Base-by-base conservation (phyloP, 53 echinoderm and acorn worm genomes). In the Glandiceps talaboti region DNA sequence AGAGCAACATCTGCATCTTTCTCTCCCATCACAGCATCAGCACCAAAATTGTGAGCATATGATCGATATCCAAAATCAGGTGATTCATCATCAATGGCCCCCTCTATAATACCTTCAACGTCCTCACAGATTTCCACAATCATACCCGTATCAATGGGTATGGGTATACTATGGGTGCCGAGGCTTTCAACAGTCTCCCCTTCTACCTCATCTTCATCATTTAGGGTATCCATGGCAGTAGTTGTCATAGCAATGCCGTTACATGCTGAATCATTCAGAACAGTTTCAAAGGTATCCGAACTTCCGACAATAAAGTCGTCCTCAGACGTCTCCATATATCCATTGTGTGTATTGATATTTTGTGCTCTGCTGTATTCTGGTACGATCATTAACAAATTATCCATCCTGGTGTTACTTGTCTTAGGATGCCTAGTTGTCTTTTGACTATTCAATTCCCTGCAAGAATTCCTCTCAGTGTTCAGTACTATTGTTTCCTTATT, bases 11-110 rank as follows among this genome's bases (percentile, higher is more conserved):
- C 99, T 1, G 88, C 89, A 77, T 94, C 99, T 74, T 99, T 99
- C 79, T 99, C 91, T 75, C 87, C 87, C 32, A 88, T 86, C 31
- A 94, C 83, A 31, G 93, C 99, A 88, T 99, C 99, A 0, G 93
- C 91, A 74, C 93, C 99, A 91, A 99, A 94, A 85, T 94, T 99
- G 32, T 99, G 99, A 0, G 99, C 93, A 78, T 99, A 99, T 10
- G 99, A 94, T 80, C 80, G 86, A 76, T 94, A 99, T 29, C 99
- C 99, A 85, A 89, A 99, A 29, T 84, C 91, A 28, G 87, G 83
- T 1, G 80, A 84, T 31, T 88, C 80, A 29, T 75, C 80, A 26
- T 85, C 33, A 27, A 83, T 78, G 29, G 88, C 74, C 1, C 78
- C 84, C 26, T 83, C 74, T 27, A 85, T 88, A 73, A 83, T 79